These are phyloP conservation scores for Cantharis flavilabris DNA, from an alignment of 2,888 invertebrate species.

Conservation along the genomic window DNA sequence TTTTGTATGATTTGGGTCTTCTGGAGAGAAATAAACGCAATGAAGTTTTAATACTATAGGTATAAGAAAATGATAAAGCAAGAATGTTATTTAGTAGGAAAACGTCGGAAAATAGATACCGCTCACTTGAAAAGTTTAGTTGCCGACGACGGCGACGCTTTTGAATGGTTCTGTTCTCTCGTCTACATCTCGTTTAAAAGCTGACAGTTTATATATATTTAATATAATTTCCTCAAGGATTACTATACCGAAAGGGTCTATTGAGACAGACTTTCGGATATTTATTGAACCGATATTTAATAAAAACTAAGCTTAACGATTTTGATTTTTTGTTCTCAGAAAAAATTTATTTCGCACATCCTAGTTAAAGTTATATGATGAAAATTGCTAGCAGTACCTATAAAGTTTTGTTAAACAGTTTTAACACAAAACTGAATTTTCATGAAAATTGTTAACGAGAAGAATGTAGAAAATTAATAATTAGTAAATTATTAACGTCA, in stretches of 20 bases:
- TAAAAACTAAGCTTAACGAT: neutral
- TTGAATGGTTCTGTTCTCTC: neutral
- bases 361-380: neutral
- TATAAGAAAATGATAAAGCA: neutral
- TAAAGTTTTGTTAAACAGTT: neutral
- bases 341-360: neutral
- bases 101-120: neutral
- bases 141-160: neutral
- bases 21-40: neutral
- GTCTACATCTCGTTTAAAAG: neutral
- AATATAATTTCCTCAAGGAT: conserved; percentile 1
- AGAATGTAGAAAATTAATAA: neutral
- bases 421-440: neutral
- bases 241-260: neutral
- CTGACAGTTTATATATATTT: neutral
- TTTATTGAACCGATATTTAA: neutral
- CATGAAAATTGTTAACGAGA: neutral
- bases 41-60: neutral
- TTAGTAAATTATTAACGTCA: neutral
- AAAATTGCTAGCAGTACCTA: neutral
- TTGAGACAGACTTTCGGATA: neutral
- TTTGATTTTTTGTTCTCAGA: neutral
- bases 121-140: neutral
- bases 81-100: neutral
- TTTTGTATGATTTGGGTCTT: neutral